Conservation (phyloP, 2,888 invertebrate genomes). For the Hemaris fuciformis region DNA sequence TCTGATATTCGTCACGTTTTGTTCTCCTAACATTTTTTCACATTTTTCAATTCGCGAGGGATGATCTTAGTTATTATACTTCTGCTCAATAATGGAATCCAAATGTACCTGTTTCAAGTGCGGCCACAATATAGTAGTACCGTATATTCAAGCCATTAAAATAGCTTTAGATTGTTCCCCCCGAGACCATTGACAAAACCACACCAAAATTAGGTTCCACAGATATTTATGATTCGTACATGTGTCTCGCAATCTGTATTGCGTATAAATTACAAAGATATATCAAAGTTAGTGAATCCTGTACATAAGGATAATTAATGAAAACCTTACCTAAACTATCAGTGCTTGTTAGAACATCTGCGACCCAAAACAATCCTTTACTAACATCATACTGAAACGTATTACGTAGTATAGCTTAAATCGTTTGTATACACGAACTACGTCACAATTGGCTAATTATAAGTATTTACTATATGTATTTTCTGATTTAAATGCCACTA, state of each 20-base stretch:
- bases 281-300: slow-evolving; percentile 19
- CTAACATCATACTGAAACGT: slow-evolving; percentile 11
- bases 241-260: background rate
- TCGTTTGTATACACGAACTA: background rate
- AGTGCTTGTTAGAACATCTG: slow-evolving; percentile 33
- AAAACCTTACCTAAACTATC: slow-evolving; percentile 34
- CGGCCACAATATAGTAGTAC: background rate
- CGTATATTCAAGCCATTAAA: background rate
- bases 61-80: too few relatives aligned
- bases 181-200: background rate
- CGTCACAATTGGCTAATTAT: too few relatives aligned
- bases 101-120: background rate
- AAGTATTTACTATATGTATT: too few relatives aligned
- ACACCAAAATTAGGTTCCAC: background rate
- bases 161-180: background rate
- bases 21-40: too few relatives aligned
- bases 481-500: too few relatives aligned
- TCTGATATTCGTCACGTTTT: background rate
- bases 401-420: background rate
- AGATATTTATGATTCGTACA: background rate
- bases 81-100: too few relatives aligned
- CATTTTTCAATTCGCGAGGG: too few relatives aligned
- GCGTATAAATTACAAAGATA: background rate
- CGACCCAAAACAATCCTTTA: slow-evolving; percentile 19
- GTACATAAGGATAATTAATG: slow-evolving; percentile 32